Evolutionary conservation across 2,113 vertebrate genomes (phyloP), one percentile per base, ranked within the genome.

Genomic region (Sebastes fasciatus): DNA sequence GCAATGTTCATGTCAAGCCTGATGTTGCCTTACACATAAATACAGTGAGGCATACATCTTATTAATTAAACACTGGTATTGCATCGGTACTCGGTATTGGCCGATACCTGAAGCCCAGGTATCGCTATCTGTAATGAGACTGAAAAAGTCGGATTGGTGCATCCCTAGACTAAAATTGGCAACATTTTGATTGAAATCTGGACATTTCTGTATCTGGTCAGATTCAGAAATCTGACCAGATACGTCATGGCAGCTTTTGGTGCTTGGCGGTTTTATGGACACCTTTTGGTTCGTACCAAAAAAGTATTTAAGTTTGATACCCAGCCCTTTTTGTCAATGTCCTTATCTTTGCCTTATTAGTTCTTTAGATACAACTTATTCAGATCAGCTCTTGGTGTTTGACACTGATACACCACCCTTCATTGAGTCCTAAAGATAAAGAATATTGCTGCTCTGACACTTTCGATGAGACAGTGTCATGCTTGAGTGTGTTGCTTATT

Each of bases 401-500:
- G 23, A 75, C 60, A 3, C 1, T 4, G 8, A 16, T 4, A 40
- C 13, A 4, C 2, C 11, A n/a, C 8, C 17, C 3, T 40, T 46
- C n/a, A 46, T 26, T 3, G 48, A 68, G 11, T 5, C 54, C 19
- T 43, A 21, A 52, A 54, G 34, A 19, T 13, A 1, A 51, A 70
- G 52, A 34, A 46, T n/a, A 52, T 34, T 57, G 48, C 34, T 60
- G 49, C 42, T 45, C 65, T 61, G 60, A 79, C 55, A 73, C 26
- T 17, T 23, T 46, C 51, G 57, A 57, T 34, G 43, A 82, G 34
- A 76, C 19, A 4, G 10, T 72, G 51, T 65, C 74, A 91, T 52
- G 76, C 72, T 43, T 69, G 68, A 88, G 70, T 55, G 46, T 13
- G 58, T 75, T 13, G 5, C 66, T 86, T 90, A 66, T 88, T 93